A percentile compares a stretch with the other conserved stretches of the same genome.
phyloP scores from a whole-genome alignment of 2,113 vertebrate genomes.

The Chloroceryle aenea region DNA sequence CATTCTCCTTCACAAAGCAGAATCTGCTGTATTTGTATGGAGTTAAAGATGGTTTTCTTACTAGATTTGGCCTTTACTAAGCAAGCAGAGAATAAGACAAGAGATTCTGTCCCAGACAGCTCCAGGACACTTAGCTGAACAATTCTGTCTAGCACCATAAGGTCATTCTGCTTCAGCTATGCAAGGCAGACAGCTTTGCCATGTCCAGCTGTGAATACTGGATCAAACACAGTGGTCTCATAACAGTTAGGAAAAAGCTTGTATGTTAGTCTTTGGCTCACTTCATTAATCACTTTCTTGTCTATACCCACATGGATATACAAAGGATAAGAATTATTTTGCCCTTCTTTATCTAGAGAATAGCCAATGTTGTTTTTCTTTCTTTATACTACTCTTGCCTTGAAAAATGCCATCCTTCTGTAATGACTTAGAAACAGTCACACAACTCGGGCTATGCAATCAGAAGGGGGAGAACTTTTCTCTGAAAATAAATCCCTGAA shows the following conservation, averaged over 20 bases:
- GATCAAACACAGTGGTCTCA: background rate
- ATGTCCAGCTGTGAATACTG: background rate
- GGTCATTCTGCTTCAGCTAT: background rate
- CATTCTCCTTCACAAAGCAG: background rate
- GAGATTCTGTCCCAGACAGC: background rate
- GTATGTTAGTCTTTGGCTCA: background rate
- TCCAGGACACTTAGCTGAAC: background rate
- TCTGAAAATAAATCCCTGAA: constrained; percentile 15
- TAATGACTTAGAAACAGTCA: constrained; percentile 3
- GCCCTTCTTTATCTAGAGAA: background rate
- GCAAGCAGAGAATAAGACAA: background rate
- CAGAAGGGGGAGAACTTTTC: background rate
- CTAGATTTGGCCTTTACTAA: background rate
- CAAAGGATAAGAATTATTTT: background rate
- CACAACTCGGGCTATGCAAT: background rate
- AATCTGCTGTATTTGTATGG: background rate
- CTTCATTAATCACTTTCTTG: background rate
- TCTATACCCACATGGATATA: background rate
- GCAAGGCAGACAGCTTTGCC: background rate
- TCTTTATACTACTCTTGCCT: background rate
- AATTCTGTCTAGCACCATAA: background rate
- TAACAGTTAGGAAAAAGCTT: background rate
- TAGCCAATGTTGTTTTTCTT: background rate
- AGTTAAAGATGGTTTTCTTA: background rate
- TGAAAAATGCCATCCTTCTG: background rate